Base-by-base conservation (phyloP, 1,140 invertebrate genomes). In the Aphaenogaster floridana region DNA sequence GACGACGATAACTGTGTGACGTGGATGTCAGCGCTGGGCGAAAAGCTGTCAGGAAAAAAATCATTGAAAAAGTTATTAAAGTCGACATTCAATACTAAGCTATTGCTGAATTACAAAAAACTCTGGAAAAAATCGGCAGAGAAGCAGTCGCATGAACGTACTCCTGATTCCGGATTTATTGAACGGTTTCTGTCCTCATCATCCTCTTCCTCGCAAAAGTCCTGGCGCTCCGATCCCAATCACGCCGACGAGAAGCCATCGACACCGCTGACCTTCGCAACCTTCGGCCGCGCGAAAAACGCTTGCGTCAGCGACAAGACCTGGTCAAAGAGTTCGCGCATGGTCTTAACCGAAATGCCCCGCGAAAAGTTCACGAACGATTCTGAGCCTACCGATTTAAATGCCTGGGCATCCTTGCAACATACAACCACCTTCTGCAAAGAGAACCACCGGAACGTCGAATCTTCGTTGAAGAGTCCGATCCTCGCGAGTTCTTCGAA, bases 11-110 rank as follows among this genome's bases (percentile, higher is more conserved):
- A 88, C 0, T 52, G 79, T 1, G 66, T 93, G 42, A 84, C 93
- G 7, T 94, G 93, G 93, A 91, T 93, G 8, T 92, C 93, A 1
- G 50, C 91, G 8, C 83, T 77, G 0, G 80, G 81, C 2, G 89
- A 91, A 61, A 94, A 90, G 21, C n/a, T 94, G 3, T 92, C 93
- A 0, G 84, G 90, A 0, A 94, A 92, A 17, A 90, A 59, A 17
- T 93, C 93, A 0, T 68, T 94, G 68, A 93, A 91, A 74, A 93
- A 91, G 42, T 48, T 94, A 0, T 21, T 94, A 6, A 50, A 69
- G 6, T 86, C 90, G 9, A 45, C 87, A 15, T 76, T 92, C 3
- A 87, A 54, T 11, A 83, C 66, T 0, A 86, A 34, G 48, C 86
- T 39, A n/a, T 57, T 13, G 0, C 17, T 52, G 1, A 8, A 54